phyloP scores from a whole-genome alignment of 1,140 invertebrate genomes.

The Hetaerina americana region DNA sequence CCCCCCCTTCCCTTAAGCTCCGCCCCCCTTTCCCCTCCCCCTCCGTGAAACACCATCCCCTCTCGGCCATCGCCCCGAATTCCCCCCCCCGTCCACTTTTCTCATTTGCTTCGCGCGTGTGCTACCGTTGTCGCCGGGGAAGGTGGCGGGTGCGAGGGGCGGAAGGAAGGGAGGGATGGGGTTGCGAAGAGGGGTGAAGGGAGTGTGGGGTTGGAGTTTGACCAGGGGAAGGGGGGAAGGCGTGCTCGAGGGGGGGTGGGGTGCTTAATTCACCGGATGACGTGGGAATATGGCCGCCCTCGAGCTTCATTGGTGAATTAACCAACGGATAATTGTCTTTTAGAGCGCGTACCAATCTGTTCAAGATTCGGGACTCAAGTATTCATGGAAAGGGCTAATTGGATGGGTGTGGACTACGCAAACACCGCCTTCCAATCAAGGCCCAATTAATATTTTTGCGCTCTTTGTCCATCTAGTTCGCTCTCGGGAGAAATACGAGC shows the following conservation, averaged over 20 bases:
- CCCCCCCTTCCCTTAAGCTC: too few species aligned
- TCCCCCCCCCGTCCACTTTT: neutral
- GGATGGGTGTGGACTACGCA: neutral
- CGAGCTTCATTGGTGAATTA: neutral
- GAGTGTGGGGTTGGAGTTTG: too few species aligned
- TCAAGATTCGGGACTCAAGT: neutral
- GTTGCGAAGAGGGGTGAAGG: too few species aligned
- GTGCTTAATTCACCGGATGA: too few species aligned
- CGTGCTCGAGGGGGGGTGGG: too few species aligned
- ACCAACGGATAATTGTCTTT: neutral
- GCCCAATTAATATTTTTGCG: neutral
- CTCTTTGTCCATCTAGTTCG: neutral
- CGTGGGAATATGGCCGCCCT: neutral
- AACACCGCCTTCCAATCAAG: neutral
- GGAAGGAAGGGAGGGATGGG: too few species aligned
- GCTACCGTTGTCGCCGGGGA: too few species aligned
- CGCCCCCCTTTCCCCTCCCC: too few species aligned
- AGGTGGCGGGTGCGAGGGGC: neutral
- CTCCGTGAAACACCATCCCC: too few species aligned
- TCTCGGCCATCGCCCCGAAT: too few species aligned
- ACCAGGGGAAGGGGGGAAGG: too few species aligned
- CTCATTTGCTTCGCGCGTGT: neutral
- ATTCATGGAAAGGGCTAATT: neutral
- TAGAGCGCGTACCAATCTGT: neutral
- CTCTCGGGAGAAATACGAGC: neutral